Evolutionary conservation across 2,113 vertebrate genomes (phyloP), one percentile per base, ranked within the genome.

Genomic region (Nycticorax nycticorax): DNA sequence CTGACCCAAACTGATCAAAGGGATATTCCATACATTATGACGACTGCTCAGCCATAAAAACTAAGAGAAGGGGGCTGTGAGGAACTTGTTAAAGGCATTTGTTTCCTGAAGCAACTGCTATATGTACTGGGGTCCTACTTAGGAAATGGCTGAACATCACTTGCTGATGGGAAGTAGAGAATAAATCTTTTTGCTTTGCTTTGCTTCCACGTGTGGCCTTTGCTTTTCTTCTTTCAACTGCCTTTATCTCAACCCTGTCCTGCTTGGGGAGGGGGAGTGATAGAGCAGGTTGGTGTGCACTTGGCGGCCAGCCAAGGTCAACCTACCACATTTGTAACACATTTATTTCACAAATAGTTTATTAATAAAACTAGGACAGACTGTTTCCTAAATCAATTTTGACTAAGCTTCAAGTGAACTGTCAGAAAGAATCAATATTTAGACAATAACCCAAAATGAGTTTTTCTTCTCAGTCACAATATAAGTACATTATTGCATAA

Each of bases 51-150:
- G 10, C 14, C 12, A 15, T 28, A 28, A 53, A 79, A 53, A 20
- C 7, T 28, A 32, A 52, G 17, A 3, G 1, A 73, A 66, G 2
- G 2, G 10, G 8, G 8, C 1, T 1, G 5, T 4, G 0, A 1
- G 1, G 17, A 79, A 26, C 2, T 64, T 33, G 1, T 18, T 55
- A 6, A 53, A 66, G 9, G 8, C 2, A 1, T 12, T 55, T 50
- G 12, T 62, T 90, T 68, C 39, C 28, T 67, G n/a, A 43, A 66
- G 19, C 2, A 85, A 27, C 6, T 5, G 0, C 11, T 43, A 1
- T 22, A 12, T 1, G 1, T 57, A 22, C 41, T 53, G 11, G 9
- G 24, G 6, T 15, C 22, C 5, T 30, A 0, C 14, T 43, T 56
- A 63, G 21, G 14, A 85, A 68, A 72, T 2, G 0, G 8, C 24